Evolutionary conservation across 2,888 invertebrate genomes (phyloP), one percentile per base, ranked within the genome.

Genomic region (Dichetophora obliterata): DNA sequence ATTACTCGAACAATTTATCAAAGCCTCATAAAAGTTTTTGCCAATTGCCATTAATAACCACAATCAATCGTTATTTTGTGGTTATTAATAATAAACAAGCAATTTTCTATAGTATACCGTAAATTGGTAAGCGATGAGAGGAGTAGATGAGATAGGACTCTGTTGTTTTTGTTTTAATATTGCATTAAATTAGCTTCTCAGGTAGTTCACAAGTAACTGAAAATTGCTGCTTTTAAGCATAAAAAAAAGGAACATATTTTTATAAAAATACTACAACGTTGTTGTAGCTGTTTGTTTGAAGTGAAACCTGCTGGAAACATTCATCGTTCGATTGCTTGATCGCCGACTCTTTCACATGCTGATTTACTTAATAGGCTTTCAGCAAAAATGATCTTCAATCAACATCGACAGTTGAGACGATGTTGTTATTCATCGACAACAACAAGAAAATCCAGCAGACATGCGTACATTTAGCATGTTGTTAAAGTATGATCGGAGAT

Each of bases 191-290:
- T 80, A 81, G 87, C 87, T 87, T 84, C 87, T 86, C 86, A 87
- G 85, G 86, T 87, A 87, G 87, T 87, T 87, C 85, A 83, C 87
- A 87, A 86, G 86, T 87, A 87, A 86, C 85, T 85, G 86, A 86
- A 86, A 87, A 87, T 87, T 87, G 85, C 85, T 80, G 78, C 79
- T 79, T 76, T 79, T 73, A 65, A 77, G 77, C 68, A 31, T 52
- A 11, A 24, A 71, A 65, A 9, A 59, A 75, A 37, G 65, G 76
- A 69, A 63, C 65, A 73, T 48, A 70, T 61, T 54, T 54, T 8
- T 52, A 9, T 4, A 14, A 70, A 50, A 22, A 71, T 59, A 31
- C 8, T 52, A 61, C 5, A 63, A 48, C 22, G 52, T 52, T 65
- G 75, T 34, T 66, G 66, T 66, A 19, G 48, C 16, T 50, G 27